phyloP scores from a whole-genome alignment of 2,888 invertebrate genomes.

The Dioctria linearis region DNA sequence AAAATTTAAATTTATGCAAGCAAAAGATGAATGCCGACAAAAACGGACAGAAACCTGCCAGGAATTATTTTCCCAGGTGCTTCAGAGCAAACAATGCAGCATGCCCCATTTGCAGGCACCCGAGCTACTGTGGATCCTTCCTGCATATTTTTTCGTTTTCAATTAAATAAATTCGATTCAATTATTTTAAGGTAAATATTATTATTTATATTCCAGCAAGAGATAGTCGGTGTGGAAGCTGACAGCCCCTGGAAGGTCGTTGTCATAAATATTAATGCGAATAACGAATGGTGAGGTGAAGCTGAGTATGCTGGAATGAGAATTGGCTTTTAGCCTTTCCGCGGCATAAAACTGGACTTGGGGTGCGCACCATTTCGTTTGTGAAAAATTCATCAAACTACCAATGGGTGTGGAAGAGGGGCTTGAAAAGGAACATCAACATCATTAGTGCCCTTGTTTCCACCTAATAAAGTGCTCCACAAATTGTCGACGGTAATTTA shows the following conservation, averaged over 20 bases:
- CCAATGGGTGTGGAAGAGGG: not conserved
- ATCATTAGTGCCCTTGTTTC: slow-evolving; percentile 57
- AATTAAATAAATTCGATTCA: slow-evolving; percentile 51
- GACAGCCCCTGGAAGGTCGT: not conserved
- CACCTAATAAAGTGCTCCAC: slow-evolving; percentile 54
- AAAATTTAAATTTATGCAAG: slow-evolving; percentile 44
- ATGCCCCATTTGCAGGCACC: not conserved
- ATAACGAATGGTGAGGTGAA: not conserved
- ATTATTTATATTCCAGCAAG: slow-evolving; percentile 35
- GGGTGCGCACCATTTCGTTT: slow-evolving; percentile 15
- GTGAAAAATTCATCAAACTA: slow-evolving; percentile 53
- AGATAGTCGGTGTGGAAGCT: slow-evolving; percentile 2
- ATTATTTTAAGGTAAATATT: slow-evolving; percentile 50
- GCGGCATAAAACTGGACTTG: not conserved
- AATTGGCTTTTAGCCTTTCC: not conserved
- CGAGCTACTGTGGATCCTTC: not conserved
- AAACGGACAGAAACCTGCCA: slow-evolving; percentile 1
- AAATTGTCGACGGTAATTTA: slow-evolving; percentile 38
- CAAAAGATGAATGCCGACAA: not conserved
- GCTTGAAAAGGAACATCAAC: slow-evolving; percentile 24
- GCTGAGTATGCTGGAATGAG: too few relatives aligned
- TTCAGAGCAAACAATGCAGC: slow-evolving; percentile 31
- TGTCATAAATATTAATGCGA: slow-evolving; percentile 48
- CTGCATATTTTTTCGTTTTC: slow-evolving; percentile 22
- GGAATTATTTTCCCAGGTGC: slow-evolving; percentile 45